Base-by-base conservation (phyloP, 2,113 vertebrate genomes). In the Trichechus manatus region DNA sequence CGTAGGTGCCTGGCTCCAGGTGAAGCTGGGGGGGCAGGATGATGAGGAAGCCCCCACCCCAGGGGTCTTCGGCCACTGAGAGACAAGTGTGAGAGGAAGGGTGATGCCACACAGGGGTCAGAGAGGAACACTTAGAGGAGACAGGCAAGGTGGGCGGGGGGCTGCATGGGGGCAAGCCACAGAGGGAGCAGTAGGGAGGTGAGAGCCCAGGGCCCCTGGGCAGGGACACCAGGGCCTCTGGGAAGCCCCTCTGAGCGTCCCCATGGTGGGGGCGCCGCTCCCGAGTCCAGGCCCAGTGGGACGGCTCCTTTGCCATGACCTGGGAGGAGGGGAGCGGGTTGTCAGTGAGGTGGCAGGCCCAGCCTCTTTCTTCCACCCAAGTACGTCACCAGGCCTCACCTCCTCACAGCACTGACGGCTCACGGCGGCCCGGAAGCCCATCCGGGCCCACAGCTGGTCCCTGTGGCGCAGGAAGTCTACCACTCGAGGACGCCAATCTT, bases 381-480 rank as follows among this genome's bases (percentile, higher is more conserved):
- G 64, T 15, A 10, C 9, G 15, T 53, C 2, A 23, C 3, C 0
- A 1, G 36, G 36, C 9, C 97, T 80, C 6, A 98, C 98, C 98
- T 98, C 98, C 84, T 98, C 98, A 1, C 98, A 99, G 91, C 95
- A 97, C 47, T 64, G 89, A 1, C 95, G 95, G 88, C 98, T 98
- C 89, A 99, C 98, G 0, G 84, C 91, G 0, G 98, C 98, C 42
- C 97, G 33, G 93, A 98, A 98, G 25, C 91, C 96, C 98, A 98
- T 98, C 3, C 91, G 95, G 3, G 98, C 98, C 98, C 98, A 98
- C 17, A 98, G 97, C 0, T 27, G 17, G 17, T 98, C 97, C 1
- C 98, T 96, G 74, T 93, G 96, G 1, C 50, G 95, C 14, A 98
- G 91, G 95, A 98, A 98, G 5, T 87, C 89, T 0, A 97, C 92